Evolutionary conservation across 2,113 vertebrate species (phyloP).

Genomic region (Epinephelus cyanopodus): DNA sequence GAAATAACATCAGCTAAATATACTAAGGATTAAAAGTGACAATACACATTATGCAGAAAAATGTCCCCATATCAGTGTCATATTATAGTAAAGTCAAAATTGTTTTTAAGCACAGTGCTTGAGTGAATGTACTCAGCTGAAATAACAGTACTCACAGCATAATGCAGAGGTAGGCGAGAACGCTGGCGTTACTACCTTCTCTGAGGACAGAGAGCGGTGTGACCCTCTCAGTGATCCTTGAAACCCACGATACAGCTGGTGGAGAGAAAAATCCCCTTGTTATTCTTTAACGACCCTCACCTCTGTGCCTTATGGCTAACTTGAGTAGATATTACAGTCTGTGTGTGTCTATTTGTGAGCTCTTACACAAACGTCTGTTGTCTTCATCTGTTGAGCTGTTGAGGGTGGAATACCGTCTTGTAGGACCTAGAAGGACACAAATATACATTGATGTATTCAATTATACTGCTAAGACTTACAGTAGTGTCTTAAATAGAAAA

Average conservation of each 20-base stretch:
- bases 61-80: not conserved
- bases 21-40: not conserved
- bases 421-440: slow-evolving; percentile 40
- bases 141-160: slow-evolving; percentile 84
- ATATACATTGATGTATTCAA: not conserved
- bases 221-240: slow-evolving; percentile 19
- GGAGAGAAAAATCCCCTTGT: not conserved
- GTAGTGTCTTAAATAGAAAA: not conserved
- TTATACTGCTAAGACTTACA: not conserved
- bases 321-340: not conserved
- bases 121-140: not conserved
- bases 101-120: not conserved
- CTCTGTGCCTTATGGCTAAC: not conserved
- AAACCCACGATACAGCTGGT: slow-evolving; percentile 69
- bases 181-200: slow-evolving; percentile 52
- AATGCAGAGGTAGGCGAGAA: slow-evolving; percentile 82
- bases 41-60: not conserved
- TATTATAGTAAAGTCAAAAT: not conserved
- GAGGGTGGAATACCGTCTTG: slow-evolving; percentile 23
- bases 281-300: no score
- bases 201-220: not conserved
- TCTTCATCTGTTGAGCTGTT: slow-evolving; percentile 48
- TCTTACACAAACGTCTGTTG: slow-evolving; percentile 19
- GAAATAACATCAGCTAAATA: not conserved
- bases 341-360: not conserved